Evolutionary conservation across 2,113 vertebrate species (phyloP).

Genomic region (Channa argus): DNA sequence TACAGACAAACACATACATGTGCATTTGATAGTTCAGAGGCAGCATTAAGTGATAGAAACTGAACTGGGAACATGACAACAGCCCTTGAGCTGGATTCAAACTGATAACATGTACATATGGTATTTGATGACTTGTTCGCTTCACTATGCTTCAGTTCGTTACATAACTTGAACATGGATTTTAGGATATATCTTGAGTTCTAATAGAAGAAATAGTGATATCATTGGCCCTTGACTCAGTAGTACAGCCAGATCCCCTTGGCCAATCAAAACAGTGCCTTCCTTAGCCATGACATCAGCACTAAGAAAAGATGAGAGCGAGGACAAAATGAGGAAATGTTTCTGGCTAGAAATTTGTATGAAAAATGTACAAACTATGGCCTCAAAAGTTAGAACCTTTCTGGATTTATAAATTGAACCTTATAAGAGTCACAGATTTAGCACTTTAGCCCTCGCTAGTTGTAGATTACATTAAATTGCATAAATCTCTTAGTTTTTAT

Average conservation of each 20-base stretch:
- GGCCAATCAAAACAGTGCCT: slow-evolving; percentile 67
- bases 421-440: too few relatives aligned
- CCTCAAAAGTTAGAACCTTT: too few relatives aligned
- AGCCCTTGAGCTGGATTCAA: background rate
- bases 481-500: too few relatives aligned
- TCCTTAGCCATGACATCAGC: slow-evolving; percentile 69
- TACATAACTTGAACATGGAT: background rate
- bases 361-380: too few relatives aligned
- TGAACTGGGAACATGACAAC: background rate
- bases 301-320: slow-evolving; percentile 48
- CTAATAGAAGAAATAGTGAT: slow-evolving; percentile 54
- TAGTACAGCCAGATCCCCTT: slow-evolving; percentile 35
- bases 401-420: too few relatives aligned
- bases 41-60: background rate
- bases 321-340: slow-evolving; percentile 15
- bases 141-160: background rate
- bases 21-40: background rate
- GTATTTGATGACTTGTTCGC: background rate
- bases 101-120: slow-evolving; percentile 3
- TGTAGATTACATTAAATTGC: too few relatives aligned
- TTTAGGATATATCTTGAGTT: slow-evolving; percentile 34
- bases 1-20: slow-evolving; percentile 4
- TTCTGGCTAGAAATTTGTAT: too few relatives aligned
- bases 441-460: too few relatives aligned
- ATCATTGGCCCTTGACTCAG: slow-evolving; percentile 55